These are phyloP conservation scores for Abrostola triplasia DNA, from an alignment of 2,888 invertebrate species.

Conservation along the genomic window DNA sequence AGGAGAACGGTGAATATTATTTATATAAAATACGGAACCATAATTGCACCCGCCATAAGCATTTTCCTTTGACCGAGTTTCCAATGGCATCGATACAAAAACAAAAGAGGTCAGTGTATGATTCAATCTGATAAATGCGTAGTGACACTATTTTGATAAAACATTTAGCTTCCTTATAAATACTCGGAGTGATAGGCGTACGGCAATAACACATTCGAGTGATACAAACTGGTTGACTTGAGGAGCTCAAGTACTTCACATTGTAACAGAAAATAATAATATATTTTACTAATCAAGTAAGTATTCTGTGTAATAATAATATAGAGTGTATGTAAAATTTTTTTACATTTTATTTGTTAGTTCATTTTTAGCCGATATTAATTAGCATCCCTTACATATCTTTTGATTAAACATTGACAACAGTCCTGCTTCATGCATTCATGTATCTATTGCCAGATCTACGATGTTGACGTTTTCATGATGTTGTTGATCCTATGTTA, in stretches of 20 bases:
- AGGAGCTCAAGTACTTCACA: conserved; percentile 7
- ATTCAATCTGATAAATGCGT: conserved; percentile 25
- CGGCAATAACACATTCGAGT: conserved; percentile 26
- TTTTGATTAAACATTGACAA: too few species aligned
- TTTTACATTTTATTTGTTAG: background rate
- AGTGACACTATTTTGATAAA: conserved; percentile 41
- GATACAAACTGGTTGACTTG: conserved; percentile 25
- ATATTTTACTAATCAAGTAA: conserved; percentile 33
- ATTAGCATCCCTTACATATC: too few species aligned
- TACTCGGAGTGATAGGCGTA: conserved; percentile 11
- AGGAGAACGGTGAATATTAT: too few species aligned
- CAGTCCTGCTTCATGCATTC: too few species aligned
- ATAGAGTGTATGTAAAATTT: background rate
- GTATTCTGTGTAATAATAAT: conserved; percentile 12
- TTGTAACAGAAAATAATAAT: background rate
- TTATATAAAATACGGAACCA: conserved; percentile 7
- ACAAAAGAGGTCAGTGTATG: conserved; percentile 36
- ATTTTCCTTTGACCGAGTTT: conserved; percentile 31
- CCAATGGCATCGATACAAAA: conserved; percentile 19
- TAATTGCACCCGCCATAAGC: background rate
- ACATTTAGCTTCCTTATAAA: conserved; percentile 38
- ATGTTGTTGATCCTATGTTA: too few species aligned
- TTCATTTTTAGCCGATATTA: too few species aligned
- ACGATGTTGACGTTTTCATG: too few species aligned
- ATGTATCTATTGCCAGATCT: too few species aligned